Percentiles rank a stretch among this genome's conserved stretches.
Evolutionary conservation across 2,797 vertebrate genomes (phyloP).

Genomic region (Dicrostonyx torquatus): DNA sequence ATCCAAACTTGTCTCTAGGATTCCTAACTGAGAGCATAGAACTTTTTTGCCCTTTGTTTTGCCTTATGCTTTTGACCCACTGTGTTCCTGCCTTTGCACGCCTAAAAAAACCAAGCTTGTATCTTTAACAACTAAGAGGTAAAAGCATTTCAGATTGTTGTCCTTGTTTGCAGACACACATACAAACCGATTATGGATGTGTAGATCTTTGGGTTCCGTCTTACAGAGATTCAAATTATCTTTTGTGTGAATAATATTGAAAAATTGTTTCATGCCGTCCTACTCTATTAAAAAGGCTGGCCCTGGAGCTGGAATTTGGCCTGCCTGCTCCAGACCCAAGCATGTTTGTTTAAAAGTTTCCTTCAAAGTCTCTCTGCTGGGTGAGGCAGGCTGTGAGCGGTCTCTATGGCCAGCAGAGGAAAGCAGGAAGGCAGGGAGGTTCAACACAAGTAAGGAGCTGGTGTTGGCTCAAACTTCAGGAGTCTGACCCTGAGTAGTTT

Average conservation of each 20-base stretch:
- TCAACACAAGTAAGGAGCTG: not conserved
- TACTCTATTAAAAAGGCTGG: not conserved
- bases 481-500: not conserved
- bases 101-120: not conserved
- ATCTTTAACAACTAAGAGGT: not conserved
- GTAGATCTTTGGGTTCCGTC: not conserved
- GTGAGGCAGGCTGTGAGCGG: not conserved
- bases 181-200: not conserved
- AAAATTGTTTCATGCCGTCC: not conserved
- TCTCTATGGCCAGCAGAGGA: not conserved
- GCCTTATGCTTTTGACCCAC: not conserved
- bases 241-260: not conserved
- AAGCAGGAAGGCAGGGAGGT: too few species aligned
- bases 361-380: not conserved
- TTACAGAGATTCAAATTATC: not conserved
- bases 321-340: not conserved
- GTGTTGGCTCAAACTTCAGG: not conserved
- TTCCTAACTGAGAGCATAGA: not conserved
- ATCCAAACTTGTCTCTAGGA: not conserved
- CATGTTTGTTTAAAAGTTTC: not conserved
- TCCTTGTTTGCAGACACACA: not conserved
- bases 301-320: not conserved
- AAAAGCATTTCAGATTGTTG: not conserved
- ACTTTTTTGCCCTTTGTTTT: not conserved
- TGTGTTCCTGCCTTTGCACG: not conserved